A percentile compares a stretch with the other conserved stretches of the same genome.
phyloP scores from a whole-genome alignment of 2,113 vertebrate genomes.

The Octodon degus region DNA sequence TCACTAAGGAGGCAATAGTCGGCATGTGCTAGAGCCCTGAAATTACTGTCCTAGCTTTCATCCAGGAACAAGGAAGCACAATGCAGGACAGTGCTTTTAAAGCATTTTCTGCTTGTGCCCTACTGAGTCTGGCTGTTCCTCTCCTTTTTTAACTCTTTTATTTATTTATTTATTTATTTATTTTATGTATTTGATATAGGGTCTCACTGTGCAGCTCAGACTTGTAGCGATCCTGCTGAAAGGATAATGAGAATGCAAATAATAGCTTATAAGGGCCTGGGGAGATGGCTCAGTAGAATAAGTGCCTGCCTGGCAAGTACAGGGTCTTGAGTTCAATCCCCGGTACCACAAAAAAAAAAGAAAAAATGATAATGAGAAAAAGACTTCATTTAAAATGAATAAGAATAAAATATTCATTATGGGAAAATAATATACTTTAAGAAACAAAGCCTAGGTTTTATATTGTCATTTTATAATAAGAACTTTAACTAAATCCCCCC shows the following conservation, averaged over 20 bases:
- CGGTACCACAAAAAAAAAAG: too few relatives aligned
- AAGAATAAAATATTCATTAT: constrained; percentile 41
- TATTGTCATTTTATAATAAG: constrained; percentile 20
- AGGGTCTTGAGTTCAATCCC: too few relatives aligned
- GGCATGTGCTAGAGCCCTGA: background rate
- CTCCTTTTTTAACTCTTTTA: background rate
- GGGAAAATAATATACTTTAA: constrained; percentile 51
- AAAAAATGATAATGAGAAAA: background rate
- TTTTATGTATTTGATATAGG: too few relatives aligned
- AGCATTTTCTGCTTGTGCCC: background rate
- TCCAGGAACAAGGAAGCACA: background rate
- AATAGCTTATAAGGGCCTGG: too few relatives aligned
- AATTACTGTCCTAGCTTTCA: background rate
- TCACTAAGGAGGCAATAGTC: background rate
- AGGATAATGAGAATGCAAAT: too few relatives aligned
- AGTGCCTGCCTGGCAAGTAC: too few relatives aligned
- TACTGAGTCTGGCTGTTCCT: background rate
- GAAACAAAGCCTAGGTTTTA: background rate
- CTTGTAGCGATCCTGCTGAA: too few relatives aligned
- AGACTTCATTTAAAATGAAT: background rate
- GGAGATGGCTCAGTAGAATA: too few relatives aligned
- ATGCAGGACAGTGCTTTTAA: background rate
- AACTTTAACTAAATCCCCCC: background rate
- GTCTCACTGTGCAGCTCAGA: too few relatives aligned
- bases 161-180: too few relatives aligned